Evolutionary conservation across 2,113 vertebrate species (phyloP), one percentile per base, ranked within the genome.

Genomic region (Callipepla californica): DNA sequence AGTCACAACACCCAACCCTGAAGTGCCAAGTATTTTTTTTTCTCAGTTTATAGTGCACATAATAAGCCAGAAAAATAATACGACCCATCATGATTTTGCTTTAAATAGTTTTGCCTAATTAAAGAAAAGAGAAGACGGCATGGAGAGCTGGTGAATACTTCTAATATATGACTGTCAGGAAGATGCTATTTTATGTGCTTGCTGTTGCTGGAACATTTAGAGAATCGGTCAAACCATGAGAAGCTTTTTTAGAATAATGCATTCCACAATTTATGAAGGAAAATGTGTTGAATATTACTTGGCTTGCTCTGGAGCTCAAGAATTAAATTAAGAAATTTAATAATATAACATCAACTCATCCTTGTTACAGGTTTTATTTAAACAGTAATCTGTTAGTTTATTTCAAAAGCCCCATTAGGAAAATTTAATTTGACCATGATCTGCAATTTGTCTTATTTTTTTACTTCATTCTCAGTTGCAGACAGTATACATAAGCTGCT

Each of bases 271-370:
- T 84, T 28, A 51, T 70, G 68, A 61, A 91, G 65, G 91, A 85
- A 92, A 87, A 92, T 75, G 55, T 25, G 12, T 82, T 61, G 87
- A 87, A 32, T 80, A 85, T 87, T 87, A 68, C 44, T 92, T 83
- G 72, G 8, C 76, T 85, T 65, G 30, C 82, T 96, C 91, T 88
- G 79, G 82, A 93, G 93, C 69, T 91, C 91, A 90, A 90, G 94
- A 95, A 96, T 96, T 94, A 90, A 91, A 94, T 96, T 94, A 94
- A 92, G 85, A 89, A 87, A 94, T 93, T 85, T 91, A 95, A 95
- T 96, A 92, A 92, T 68, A 21, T 5, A 85, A 65, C 51, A 83
- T 87, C 76, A 96, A 85, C 65, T 94, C 28, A 6, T 94, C 78
- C 72, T 78, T 92, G 65, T 89, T 95, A 51, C 44, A 87, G 81